A percentile compares a stretch with the other conserved stretches of the same genome.
Conservation (phyloP, 2,113 vertebrate genomes). For the Nothocercus nigrocapillus region DNA sequence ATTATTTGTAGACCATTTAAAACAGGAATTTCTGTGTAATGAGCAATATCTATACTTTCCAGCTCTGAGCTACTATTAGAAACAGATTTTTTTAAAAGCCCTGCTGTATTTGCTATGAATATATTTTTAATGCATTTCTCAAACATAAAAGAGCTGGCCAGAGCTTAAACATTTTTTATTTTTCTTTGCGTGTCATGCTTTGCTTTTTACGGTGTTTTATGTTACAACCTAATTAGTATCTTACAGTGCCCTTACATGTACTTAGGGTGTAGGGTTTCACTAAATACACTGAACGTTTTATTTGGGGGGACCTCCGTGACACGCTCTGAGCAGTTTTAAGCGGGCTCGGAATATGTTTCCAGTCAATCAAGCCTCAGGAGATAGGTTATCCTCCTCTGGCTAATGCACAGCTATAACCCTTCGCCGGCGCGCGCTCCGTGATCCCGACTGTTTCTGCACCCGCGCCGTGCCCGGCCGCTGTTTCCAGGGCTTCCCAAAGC, state of each 20-base stretch:
- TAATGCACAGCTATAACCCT: constrained; percentile 51
- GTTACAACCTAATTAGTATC: constrained; percentile 69
- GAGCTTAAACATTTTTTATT: not conserved
- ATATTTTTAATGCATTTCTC: constrained; percentile 57
- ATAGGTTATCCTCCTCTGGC: constrained; percentile 60
- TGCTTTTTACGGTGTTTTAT: constrained; percentile 73
- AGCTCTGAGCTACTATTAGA: constrained; percentile 34
- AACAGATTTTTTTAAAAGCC: constrained; percentile 55
- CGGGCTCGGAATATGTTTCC: constrained; percentile 56
- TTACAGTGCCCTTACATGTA: constrained; percentile 68
- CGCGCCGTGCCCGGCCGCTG: not conserved
- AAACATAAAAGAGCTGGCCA: constrained; percentile 57
- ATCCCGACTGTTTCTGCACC: constrained; percentile 57
- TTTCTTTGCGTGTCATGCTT: constrained; percentile 38
- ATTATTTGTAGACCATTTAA: constrained; percentile 18
- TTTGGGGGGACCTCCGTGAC: constrained; percentile 57
- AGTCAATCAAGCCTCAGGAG: constrained; percentile 64
- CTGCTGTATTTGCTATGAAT: constrained; percentile 47
- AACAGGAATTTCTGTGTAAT: constrained; percentile 26
- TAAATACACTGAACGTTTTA: constrained; percentile 59
- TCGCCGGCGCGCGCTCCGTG: constrained; percentile 20
- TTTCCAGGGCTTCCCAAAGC: constrained; percentile 57
- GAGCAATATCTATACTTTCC: constrained; percentile 22
- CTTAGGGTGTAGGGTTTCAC: constrained; percentile 59
- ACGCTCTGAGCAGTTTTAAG: constrained; percentile 58